Conservation (phyloP, 2,888 invertebrate species). For the Trissonchulus latispiculum region DNA sequence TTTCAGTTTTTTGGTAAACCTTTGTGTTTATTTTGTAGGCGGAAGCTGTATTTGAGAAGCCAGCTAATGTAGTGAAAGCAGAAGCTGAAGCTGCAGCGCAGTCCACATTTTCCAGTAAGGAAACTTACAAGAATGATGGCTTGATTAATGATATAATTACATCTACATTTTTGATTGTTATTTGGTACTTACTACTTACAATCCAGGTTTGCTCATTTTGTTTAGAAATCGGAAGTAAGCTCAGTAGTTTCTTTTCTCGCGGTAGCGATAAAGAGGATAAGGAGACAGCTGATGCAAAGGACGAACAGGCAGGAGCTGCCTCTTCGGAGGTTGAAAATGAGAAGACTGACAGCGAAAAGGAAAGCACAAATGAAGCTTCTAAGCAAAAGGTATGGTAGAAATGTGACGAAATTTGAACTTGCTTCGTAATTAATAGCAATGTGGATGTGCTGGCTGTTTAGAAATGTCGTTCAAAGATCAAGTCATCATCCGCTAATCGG, state of each 20-base stretch:
- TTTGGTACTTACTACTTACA: no score
- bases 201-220: no score
- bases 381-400: no score
- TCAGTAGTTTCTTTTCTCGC: constrained; percentile 31
- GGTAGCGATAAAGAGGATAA: constrained; percentile 27
- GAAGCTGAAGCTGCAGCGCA: neutral
- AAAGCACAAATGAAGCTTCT: constrained; percentile 19
- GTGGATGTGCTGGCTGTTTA: no score
- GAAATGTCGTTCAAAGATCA: no score
- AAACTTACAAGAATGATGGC: no score
- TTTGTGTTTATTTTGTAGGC: constrained; percentile 26
- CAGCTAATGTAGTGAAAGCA: neutral
- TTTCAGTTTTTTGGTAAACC: no score
- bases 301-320: constrained; percentile 27
- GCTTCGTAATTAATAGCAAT: no score
- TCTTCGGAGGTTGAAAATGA: constrained; percentile 32
- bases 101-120: constrained; percentile 14
- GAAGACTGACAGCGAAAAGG: constrained; percentile 41
- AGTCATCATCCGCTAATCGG: no score
- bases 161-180: no score
- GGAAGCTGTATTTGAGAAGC: constrained; percentile 33
- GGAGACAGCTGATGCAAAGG: constrained; percentile 28
- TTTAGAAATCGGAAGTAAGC: constrained; percentile 28
- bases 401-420: no score
- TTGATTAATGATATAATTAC: no score